Base-by-base conservation (phyloP, 2,888 invertebrate species). In the Molanna angustata region DNA sequence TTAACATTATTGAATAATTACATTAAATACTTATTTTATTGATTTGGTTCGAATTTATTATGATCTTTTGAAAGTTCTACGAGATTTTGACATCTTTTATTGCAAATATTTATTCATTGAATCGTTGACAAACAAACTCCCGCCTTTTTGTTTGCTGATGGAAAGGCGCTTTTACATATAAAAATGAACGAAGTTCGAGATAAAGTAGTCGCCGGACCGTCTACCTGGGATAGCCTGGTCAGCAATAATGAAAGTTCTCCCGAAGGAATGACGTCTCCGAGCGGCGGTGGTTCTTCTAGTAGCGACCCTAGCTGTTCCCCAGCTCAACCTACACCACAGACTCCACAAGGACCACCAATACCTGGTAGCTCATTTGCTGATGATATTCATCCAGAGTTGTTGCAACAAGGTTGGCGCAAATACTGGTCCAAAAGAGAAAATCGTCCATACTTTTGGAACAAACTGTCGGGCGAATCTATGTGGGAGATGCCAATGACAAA, bases 341-440 rank as follows among this genome's bases (percentile, higher is more conserved):
- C 80, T 6, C 82, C 82, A 7, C 82, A 82, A 47, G 72, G 73
- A 6, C 74, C 78, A 35, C 82, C 82, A n/a, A 80, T 71, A 37
- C 76, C 73, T 2, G 65, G 75, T 18, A 74, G 75, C 3, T 73
- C 72, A 20, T 68, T 74, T 32, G 73, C 41, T 33, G 73, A 74
- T 3, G 77, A 76, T 32, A 64, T 76, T 48, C 77, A 76, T 58
- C 76, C 77, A 33, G 77, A 77, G 62, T 66, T 77, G 21, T 61
- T 82, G 4, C 89, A 90, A 66, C 92, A 92, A 67, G 97, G 96
- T 3, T 97, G 97, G 97, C 84, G 94, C 57, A 94, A 92, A 65
- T 95, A 91, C 70, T 97, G 96, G 96, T 96, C 95, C 16, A 92
- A 94, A 67, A 78, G 96, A 49, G 96, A 97, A 71, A 94, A 90